Evolutionary conservation across 2,113 vertebrate species (phyloP), one percentile per base, ranked within the genome.

Genomic region (Callocephalon fimbriatum): DNA sequence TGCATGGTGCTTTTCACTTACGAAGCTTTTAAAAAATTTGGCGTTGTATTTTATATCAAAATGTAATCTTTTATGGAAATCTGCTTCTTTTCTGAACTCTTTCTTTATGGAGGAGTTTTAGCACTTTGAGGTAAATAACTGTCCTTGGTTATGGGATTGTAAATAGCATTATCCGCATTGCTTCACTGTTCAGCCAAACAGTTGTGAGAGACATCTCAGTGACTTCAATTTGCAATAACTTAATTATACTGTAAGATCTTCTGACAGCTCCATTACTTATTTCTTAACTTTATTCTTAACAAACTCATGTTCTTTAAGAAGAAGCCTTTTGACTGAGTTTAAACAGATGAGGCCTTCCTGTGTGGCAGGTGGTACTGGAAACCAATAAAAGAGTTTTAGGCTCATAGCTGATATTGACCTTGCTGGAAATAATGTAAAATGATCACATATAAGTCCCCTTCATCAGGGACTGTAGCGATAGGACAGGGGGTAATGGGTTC

Each of bases 251-350:
- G n/a, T 63, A 76, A 83, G 45, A 56, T 73, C 61, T 94, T 83
- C 58, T 94, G 72, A 51, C 31, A 80, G 35, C 14, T 91, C 58
- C 2, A 0, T 56, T 91, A 48, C 29, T 82, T 40, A 16, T 59
- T 65, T 66, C 58, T 63, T 53, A 56, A 44, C 59, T 87, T 87
- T n/a, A 65, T 78, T 79, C 29, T 86, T 86, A 62, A 95, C 5
- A 79, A 83, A 59, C 17, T 61, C 2, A 1, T 10, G 15, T 45
- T 82, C 35, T 56, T 94, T 59, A 27, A 68, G 85, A 92, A 71
- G 29, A 42, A 67, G 20, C 4, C 25, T 86, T 75, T 75, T 72
- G 32, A 17, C 38, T 86, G 35, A 29, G 59, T 91, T 92, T 65
- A 83, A 79, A 31, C 21, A 86, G 47, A 65, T 0, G 0, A 67